phyloP scores from a whole-genome alignment of 1,140 invertebrate genomes.

The Mizuhopecten yessoensis region DNA sequence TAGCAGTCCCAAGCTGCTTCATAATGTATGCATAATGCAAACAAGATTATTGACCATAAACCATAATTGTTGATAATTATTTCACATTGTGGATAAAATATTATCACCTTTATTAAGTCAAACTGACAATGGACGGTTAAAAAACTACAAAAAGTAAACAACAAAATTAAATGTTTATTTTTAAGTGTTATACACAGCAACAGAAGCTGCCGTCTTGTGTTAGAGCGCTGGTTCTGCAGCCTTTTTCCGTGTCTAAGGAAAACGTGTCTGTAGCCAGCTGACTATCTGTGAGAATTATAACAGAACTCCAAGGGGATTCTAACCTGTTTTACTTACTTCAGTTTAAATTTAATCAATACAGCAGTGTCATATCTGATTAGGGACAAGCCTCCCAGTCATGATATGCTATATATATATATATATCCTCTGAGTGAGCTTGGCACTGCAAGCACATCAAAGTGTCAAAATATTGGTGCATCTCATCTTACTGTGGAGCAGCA shows the following conservation, averaged over 20 bases:
- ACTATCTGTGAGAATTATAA: background rate
- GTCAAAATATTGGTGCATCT: background rate
- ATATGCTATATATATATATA: conserved; percentile 8
- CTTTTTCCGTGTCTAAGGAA: too few relatives aligned
- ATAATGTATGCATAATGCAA: too few relatives aligned
- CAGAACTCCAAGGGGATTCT: conserved; percentile 9
- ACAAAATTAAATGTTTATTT: background rate
- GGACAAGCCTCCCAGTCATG: background rate
- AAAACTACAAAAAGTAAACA: background rate
- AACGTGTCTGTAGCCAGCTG: background rate
- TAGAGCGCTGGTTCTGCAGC: too few relatives aligned
- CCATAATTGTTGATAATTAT: too few relatives aligned
- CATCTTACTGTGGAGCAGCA: background rate
- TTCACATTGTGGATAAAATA: too few relatives aligned
- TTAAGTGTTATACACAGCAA: background rate
- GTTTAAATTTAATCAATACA: conserved; percentile 1
- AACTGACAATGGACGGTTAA: background rate
- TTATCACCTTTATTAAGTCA: too few relatives aligned
- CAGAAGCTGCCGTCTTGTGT: too few relatives aligned
- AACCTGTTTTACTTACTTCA: conserved; percentile 22
- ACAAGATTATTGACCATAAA: too few relatives aligned
- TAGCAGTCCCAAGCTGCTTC: too few relatives aligned
- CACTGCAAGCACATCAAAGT: conserved; percentile 23
- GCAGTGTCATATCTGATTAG: conserved; percentile 17
- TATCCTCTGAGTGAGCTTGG: background rate